phyloP scores from a whole-genome alignment of 1,140 invertebrate species.

The Nomia melanderi region DNA sequence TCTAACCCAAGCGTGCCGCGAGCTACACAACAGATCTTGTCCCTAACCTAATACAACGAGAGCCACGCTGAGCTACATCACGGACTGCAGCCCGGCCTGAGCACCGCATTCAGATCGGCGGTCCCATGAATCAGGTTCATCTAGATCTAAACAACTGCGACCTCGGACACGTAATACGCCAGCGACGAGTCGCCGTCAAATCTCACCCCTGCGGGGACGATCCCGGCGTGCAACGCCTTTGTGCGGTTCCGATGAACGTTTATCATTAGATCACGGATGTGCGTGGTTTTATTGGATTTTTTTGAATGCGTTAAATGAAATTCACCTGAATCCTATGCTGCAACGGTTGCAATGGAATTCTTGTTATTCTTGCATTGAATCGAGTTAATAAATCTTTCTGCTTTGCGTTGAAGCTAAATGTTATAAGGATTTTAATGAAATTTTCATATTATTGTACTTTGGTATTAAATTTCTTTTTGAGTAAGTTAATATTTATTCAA shows the following conservation, averaged over 20 bases:
- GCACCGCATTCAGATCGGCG: slow-evolving; percentile 73
- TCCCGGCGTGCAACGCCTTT: slow-evolving; percentile 19
- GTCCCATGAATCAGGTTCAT: slow-evolving; percentile 77
- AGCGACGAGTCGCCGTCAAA: slow-evolving; percentile 48
- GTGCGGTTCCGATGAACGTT: not conserved
- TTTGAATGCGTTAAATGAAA: no score
- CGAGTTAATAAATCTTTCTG: no score
- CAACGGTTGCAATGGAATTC: no score
- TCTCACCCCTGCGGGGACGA: slow-evolving; percentile 41
- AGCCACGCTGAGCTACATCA: slow-evolving; percentile 68
- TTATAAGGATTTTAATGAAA: no score
- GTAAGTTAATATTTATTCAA: no score
- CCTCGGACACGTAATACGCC: slow-evolving; percentile 63
- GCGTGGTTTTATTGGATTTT: no score
- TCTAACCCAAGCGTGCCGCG: slow-evolving; percentile 68
- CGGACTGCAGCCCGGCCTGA: slow-evolving; percentile 53
- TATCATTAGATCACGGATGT: not conserved
- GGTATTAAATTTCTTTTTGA: no score
- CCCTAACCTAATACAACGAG: slow-evolving; percentile 80
- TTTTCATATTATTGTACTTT: no score
- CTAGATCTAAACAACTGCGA: slow-evolving; percentile 74
- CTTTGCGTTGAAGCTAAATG: no score
- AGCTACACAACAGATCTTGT: slow-evolving; percentile 69
- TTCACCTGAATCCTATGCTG: no score
- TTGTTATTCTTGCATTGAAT: no score